These are phyloP conservation scores for Cactoblastis cactorum DNA, from an alignment of 2,888 invertebrate species.

Conservation along the genomic window DNA sequence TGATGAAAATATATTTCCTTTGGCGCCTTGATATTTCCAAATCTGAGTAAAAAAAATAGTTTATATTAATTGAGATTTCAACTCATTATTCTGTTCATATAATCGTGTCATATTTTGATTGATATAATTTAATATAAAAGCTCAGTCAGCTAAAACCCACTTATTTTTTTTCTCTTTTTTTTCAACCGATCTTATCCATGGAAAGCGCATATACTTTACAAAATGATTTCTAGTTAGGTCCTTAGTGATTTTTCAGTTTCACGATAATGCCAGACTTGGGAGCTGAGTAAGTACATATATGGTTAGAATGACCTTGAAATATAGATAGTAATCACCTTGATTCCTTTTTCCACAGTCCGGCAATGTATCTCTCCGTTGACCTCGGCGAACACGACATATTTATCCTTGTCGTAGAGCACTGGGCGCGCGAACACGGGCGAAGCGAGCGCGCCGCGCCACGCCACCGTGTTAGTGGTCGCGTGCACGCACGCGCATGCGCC, in stretches of 20 bases:
- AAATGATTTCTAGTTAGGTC: too few relatives aligned
- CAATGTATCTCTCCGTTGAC: slow-evolving; percentile 79
- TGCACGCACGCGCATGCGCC: slow-evolving; percentile 79
- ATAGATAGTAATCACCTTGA: slow-evolving; percentile 50
- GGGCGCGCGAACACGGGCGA: slow-evolving; percentile 85
- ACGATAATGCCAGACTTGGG: too few relatives aligned
- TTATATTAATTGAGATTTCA: neutral
- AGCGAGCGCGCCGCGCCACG: slow-evolving; percentile 79
- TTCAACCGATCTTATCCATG: too few relatives aligned
- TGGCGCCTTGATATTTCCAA: slow-evolving; percentile 77
- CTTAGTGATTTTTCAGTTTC: too few relatives aligned
- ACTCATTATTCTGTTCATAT: too few relatives aligned
- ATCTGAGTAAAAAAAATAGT: slow-evolving; percentile 67
- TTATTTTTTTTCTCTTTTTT: too few relatives aligned
- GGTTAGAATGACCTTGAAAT: too few relatives aligned
- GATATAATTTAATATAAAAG: too few relatives aligned
- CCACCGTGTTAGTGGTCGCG: slow-evolving; percentile 68
- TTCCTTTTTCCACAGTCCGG: slow-evolving; percentile 68
- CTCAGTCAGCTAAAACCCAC: too few relatives aligned
- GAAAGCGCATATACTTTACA: too few relatives aligned
- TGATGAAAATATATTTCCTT: slow-evolving; percentile 87
- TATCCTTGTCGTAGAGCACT: slow-evolving; percentile 73
- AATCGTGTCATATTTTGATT: too few relatives aligned
- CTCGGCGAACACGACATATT: slow-evolving; percentile 76
- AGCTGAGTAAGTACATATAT: too few relatives aligned